These are phyloP conservation scores for Tragelaphus oryx DNA, from an alignment of 2,797 vertebrate genomes.

Conservation along the genomic window DNA sequence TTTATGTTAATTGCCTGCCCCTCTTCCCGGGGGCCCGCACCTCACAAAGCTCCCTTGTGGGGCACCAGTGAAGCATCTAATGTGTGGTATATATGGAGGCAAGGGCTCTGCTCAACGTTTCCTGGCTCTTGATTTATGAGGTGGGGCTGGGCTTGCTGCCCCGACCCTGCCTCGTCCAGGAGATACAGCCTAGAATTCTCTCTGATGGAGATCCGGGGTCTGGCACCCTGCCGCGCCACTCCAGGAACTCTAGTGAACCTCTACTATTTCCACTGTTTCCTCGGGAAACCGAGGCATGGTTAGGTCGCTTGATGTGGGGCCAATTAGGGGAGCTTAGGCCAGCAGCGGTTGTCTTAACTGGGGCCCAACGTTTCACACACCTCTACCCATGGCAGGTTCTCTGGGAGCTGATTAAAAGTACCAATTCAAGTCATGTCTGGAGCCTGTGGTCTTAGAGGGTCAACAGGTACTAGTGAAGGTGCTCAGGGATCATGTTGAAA, in stretches of 20 bases:
- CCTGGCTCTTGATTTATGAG: conserved; percentile 63
- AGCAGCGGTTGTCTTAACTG: not conserved
- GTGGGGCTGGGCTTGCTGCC: not conserved
- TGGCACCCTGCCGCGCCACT: not conserved
- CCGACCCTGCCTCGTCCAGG: not conserved
- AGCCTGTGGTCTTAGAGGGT: not conserved
- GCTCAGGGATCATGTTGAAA: not conserved
- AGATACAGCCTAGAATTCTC: not conserved
- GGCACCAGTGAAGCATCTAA: conserved; percentile 61
- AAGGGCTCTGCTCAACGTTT: not conserved
- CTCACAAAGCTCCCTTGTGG: conserved; percentile 64
- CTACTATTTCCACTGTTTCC: not conserved
- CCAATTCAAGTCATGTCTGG: not conserved
- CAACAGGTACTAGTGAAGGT: not conserved
- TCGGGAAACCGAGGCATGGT: not conserved
- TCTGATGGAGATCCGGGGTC: not conserved
- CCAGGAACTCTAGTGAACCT: not conserved
- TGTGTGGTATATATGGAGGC: not conserved
- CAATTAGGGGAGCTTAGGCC: not conserved
- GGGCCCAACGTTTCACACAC: not conserved
- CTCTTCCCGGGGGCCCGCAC: not conserved
- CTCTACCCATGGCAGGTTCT: not conserved
- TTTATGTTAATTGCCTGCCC: conserved; percentile 44
- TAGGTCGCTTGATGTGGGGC: not conserved
- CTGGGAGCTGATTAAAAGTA: not conserved